Evolutionary conservation across 2,888 invertebrate genomes (phyloP).

Genomic region (Cancer borealis): DNA sequence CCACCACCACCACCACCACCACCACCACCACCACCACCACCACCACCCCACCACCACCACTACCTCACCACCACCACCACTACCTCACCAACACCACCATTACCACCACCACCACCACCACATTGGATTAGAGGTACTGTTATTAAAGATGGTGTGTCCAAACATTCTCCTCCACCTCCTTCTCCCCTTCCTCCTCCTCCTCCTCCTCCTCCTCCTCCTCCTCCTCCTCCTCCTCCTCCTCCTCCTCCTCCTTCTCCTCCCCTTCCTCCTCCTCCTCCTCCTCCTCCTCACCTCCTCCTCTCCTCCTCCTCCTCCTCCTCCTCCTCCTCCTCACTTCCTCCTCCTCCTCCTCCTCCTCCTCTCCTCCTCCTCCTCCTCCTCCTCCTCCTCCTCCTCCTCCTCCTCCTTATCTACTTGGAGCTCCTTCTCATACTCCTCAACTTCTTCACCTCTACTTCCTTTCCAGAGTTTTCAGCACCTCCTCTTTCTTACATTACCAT

Average conservation of each 20-base stretch:
- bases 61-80: neutral
- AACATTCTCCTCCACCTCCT: neutral
- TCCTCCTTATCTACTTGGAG: neutral
- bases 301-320: neutral
- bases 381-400: no score
- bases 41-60: neutral
- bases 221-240: no score
- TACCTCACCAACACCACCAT: neutral
- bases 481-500: neutral
- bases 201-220: neutral
- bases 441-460: neutral
- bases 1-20: neutral
- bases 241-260: no score
- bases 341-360: neutral
- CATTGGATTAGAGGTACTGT: conserved; percentile 20
- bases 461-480: neutral
- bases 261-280: neutral
- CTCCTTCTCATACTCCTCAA: neutral
- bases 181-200: neutral
- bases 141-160: conserved; percentile 9
- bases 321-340: neutral
- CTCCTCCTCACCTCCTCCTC: neutral
- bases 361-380: no score
- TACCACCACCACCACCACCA: neutral
- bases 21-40: neutral